phyloP scores from a whole-genome alignment of 2,888 invertebrate species.

The Polyommatus icarus region DNA sequence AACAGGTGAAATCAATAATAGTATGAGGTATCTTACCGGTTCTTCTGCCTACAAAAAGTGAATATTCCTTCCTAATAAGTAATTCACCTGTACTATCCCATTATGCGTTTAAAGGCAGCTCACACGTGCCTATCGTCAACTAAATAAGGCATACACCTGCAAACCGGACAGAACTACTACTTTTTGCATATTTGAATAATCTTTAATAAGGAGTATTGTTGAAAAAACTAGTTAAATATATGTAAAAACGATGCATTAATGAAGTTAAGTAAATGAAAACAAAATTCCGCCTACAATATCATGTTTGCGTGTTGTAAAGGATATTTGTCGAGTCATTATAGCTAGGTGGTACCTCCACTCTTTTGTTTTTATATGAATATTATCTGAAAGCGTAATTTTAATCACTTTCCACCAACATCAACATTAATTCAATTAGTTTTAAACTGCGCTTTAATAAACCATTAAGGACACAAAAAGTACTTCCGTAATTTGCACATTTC shows the following conservation, averaged over 20 bases:
- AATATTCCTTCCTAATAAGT: conserved; percentile 23
- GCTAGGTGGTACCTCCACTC: neutral
- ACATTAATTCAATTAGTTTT: neutral
- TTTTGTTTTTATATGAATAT: neutral
- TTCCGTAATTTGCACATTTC: neutral
- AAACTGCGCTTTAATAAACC: neutral
- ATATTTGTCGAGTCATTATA: neutral
- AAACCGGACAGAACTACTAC: neutral
- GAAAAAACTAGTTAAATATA: neutral
- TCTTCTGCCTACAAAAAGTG: conserved; percentile 17
- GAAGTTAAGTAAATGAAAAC: neutral
- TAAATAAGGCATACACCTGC: neutral
- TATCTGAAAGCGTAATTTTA: neutral
- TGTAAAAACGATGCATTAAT: neutral
- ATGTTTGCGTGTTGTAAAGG: neutral
- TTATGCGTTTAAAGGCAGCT: conserved; percentile 7
- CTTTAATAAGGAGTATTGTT: neutral
- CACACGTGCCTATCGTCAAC: conserved; percentile 21
- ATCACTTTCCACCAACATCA: neutral
- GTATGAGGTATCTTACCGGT: conserved; percentile 1
- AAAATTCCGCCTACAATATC: neutral
- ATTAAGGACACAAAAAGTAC: neutral
- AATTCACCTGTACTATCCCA: conserved; percentile 12
- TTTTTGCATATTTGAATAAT: conserved; percentile 13
- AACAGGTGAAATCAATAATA: conserved; percentile 13